Conservation (phyloP, 2,113 vertebrate species). For the Probosciger aterrimus region DNA sequence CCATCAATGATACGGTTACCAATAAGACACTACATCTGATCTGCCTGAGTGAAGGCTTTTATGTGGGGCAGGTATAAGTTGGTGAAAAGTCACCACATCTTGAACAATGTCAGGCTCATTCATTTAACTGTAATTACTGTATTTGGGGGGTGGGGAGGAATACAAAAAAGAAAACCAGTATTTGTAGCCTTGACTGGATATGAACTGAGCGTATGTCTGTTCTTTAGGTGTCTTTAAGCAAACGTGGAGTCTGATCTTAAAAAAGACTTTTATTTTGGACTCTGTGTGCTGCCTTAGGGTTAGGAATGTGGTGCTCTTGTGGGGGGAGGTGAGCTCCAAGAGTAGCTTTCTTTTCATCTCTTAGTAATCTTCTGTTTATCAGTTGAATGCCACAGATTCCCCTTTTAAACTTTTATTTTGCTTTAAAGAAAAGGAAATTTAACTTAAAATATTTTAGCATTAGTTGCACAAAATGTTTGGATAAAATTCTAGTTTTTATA, state of each 20-base stretch:
- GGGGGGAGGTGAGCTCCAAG: constrained; percentile 79
- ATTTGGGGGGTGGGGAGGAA: constrained; percentile 65
- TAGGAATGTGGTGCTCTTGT: constrained; percentile 84
- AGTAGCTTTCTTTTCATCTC: constrained; percentile 82
- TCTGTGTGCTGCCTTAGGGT: constrained; percentile 87
- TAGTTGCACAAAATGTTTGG: constrained; percentile 89
- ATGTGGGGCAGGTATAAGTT: constrained; percentile 67
- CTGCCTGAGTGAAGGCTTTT: constrained; percentile 72
- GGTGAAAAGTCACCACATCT: constrained; percentile 70
- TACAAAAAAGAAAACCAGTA: constrained; percentile 76
- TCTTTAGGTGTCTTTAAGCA: constrained; percentile 82
- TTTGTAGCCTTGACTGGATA: constrained; percentile 83
- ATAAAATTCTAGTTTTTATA: constrained; percentile 99
- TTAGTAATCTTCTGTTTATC: constrained; percentile 79
- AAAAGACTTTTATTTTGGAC: constrained; percentile 79
- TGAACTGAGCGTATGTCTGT: constrained; percentile 81
- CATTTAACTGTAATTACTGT: constrained; percentile 87
- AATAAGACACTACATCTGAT: constrained; percentile 83
- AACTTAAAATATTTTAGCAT: constrained; percentile 86
- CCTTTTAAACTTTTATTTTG: constrained; percentile 84
- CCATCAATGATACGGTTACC: constrained; percentile 78
- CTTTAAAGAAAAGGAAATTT: constrained; percentile 81
- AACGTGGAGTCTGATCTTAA: constrained; percentile 81
- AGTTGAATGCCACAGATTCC: constrained; percentile 79
- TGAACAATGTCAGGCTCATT: constrained; percentile 78